Conservation (phyloP, 2,797 vertebrate genomes). For the Yasuhikotakia modesta region DNA sequence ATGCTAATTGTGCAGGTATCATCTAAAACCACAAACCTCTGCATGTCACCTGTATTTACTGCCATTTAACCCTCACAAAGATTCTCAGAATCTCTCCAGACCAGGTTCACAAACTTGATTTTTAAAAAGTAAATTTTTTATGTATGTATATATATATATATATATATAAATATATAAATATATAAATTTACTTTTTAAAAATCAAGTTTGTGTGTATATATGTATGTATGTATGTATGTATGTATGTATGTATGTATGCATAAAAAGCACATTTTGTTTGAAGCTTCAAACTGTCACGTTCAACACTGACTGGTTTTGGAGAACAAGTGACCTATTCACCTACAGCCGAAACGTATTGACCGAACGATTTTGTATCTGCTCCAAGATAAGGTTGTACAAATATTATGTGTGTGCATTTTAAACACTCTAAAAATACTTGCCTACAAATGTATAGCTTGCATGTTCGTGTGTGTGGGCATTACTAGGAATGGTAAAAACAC, state of each 20-base stretch:
- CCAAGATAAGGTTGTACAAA: slow-evolving; percentile 42
- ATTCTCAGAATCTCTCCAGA: not conserved
- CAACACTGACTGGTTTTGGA: slow-evolving; percentile 26
- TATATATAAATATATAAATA: no score
- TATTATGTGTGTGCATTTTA: slow-evolving; percentile 43
- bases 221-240: no score
- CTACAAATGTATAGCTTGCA: slow-evolving; percentile 36
- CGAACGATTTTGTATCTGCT: slow-evolving; percentile 35
- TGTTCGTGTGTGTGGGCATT: slow-evolving; percentile 31
- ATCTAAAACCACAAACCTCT: slow-evolving; percentile 34
- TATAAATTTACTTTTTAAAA: no score
- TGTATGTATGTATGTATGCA: not conserved
- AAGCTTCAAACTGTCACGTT: slow-evolving; percentile 13
- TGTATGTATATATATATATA: no score
- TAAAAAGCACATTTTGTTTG: not conserved
- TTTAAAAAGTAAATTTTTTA: no score
- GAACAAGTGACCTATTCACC: slow-evolving; percentile 21
- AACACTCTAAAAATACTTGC: slow-evolving; percentile 3
- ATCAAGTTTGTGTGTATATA: no score
- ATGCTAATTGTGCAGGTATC: slow-evolving; percentile 42
- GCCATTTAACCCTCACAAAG: slow-evolving; percentile 2
- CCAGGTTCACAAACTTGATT: not conserved
- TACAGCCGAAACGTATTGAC: slow-evolving; percentile 24
- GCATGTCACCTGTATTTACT: slow-evolving; percentile 11
- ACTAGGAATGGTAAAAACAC: slow-evolving; percentile 57